Evolutionary conservation across 2,888 invertebrate genomes (phyloP).

Genomic region (Euplexia lucipara): DNA sequence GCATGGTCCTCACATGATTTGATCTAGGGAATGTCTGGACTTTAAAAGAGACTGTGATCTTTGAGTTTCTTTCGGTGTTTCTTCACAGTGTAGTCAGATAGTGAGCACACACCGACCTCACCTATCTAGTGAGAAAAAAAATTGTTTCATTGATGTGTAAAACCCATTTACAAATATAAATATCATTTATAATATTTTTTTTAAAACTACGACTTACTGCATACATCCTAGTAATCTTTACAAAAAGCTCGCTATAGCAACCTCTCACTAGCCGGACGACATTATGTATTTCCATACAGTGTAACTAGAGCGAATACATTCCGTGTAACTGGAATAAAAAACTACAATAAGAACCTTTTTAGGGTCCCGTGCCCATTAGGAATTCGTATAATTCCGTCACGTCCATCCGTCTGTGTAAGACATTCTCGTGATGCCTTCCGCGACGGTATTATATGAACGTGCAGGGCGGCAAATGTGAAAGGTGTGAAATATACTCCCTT

Average conservation of each 20-base stretch:
- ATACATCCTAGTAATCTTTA: constrained; percentile 10
- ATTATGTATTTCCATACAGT: constrained; percentile 25
- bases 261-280: constrained; percentile 8
- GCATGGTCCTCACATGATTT: no score
- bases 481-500: constrained; percentile 11
- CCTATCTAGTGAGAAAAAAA: no score
- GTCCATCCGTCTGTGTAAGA: constrained; percentile 49
- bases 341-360: constrained; percentile 54
- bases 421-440: constrained; percentile 49
- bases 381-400: constrained; percentile 63
- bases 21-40: no score
- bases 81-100: no score
- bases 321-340: constrained; percentile 37
- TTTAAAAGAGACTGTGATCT: no score
- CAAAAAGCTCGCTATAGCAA: not conserved
- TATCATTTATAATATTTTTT: no score
- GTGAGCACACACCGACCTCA: no score
- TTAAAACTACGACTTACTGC: no score
- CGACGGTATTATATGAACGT: constrained; percentile 39
- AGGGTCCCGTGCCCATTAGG: constrained; percentile 53
- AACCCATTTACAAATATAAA: no score
- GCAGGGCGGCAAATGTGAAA: constrained; percentile 8
- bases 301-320: constrained; percentile 48
- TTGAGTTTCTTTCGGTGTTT: no score
- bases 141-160: no score